These are phyloP conservation scores for Pristiophorus japonicus DNA, from an alignment of 2,113 vertebrate species.

Conservation along the genomic window DNA sequence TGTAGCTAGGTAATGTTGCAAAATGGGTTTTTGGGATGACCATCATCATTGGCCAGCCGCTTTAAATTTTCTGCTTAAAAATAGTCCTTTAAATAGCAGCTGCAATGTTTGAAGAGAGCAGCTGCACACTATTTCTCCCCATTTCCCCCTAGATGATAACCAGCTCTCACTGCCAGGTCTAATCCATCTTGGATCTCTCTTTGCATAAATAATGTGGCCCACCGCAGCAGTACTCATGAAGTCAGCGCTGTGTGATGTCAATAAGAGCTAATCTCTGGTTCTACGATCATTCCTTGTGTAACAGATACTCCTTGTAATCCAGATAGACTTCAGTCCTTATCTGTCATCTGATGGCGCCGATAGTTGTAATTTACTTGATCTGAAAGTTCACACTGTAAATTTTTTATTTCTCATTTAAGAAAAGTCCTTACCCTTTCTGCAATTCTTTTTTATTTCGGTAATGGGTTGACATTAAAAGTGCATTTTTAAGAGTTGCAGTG, in stretches of 20 bases:
- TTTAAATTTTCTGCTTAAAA: background rate
- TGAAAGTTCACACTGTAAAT: background rate
- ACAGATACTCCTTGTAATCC: background rate
- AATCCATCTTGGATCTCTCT: background rate
- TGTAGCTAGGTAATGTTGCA: background rate
- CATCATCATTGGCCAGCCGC: background rate
- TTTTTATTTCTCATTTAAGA: background rate
- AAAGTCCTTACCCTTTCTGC: background rate
- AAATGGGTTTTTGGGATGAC: background rate
- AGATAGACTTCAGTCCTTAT: background rate
- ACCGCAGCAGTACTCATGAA: background rate
- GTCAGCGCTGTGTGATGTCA: background rate
- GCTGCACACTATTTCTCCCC: background rate
- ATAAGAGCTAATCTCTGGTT: background rate
- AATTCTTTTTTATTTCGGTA: background rate
- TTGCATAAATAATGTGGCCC: background rate
- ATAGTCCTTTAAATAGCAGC: too few relatives aligned
- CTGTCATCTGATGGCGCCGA: background rate
- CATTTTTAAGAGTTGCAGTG: background rate
- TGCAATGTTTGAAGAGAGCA: background rate
- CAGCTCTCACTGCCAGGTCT: background rate
- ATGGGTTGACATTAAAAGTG: background rate
- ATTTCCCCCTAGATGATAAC: background rate
- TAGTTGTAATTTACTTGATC: background rate
- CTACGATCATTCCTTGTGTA: background rate